Conservation (phyloP, 2,113 vertebrate genomes). For the Sinocyclocheilus anshuiensis region DNA sequence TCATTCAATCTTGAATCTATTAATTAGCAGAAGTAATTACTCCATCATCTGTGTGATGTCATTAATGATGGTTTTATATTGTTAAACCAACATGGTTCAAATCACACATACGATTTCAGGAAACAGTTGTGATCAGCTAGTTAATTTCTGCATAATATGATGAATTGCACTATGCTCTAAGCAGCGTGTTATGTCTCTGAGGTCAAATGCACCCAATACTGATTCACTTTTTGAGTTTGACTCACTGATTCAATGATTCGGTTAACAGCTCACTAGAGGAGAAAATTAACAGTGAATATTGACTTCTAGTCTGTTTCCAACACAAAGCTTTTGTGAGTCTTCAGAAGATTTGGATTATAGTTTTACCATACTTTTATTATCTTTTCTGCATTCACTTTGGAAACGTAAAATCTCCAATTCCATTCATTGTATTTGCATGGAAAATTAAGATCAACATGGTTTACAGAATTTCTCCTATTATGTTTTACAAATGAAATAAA, state of each 20-base stretch:
- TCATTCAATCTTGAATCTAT: not conserved
- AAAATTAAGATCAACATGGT: not conserved
- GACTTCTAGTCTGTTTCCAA: not conserved
- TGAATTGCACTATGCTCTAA: not conserved
- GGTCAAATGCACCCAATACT: not conserved
- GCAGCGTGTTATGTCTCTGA: not conserved
- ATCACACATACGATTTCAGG: not conserved
- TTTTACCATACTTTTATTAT: not conserved
- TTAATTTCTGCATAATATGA: not conserved
- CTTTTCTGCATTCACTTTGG: not conserved
- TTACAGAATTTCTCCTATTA: not conserved
- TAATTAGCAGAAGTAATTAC: not conserved
- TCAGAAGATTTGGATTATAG: not conserved
- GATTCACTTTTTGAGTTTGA: not conserved
- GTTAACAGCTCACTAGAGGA: not conserved
- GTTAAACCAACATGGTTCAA: not conserved
- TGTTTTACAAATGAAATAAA: not conserved
- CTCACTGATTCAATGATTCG: not conserved
- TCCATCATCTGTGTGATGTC: not conserved
- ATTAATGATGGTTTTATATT: not conserved
- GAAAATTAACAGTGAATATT: not conserved
- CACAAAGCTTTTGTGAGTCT: not conserved
- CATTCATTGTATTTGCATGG: not conserved
- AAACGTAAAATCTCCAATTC: not conserved
- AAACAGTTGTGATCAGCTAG: not conserved